Percentiles rank a stretch among this genome's conserved stretches.
Conservation (phyloP, 1,140 invertebrate species). For the Drosophila aff. region DNA sequence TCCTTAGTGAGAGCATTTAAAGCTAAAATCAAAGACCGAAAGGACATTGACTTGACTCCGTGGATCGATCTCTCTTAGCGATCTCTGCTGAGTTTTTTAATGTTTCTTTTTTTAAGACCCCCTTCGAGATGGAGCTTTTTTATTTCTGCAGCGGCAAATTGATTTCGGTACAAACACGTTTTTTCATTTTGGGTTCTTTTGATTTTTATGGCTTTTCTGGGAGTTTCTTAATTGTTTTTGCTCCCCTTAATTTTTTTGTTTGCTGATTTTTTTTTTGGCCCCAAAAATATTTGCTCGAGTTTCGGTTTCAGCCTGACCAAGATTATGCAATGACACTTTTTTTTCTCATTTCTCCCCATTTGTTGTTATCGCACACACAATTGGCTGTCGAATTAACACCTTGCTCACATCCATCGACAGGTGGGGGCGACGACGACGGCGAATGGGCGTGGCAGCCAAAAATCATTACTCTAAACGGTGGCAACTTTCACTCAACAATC, state of each 20-base stretch:
- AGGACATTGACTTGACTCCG: slow-evolving; percentile 67
- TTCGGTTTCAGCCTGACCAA: slow-evolving; percentile 29
- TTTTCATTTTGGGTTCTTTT: slow-evolving; percentile 38
- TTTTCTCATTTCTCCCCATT: slow-evolving; percentile 1
- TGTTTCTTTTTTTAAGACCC: slow-evolving; percentile 28
- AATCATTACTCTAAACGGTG: slow-evolving; percentile 60
- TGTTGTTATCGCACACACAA: slow-evolving; percentile 54
- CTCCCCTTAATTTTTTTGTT: neutral
- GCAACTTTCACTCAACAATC: slow-evolving; percentile 79
- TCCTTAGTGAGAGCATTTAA: slow-evolving; percentile 4
- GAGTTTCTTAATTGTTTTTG: slow-evolving; percentile 42
- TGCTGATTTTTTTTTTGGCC: slow-evolving; percentile 7
- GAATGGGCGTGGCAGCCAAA: slow-evolving; percentile 63
- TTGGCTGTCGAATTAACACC: slow-evolving; percentile 75
- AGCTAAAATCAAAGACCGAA: slow-evolving; percentile 36
- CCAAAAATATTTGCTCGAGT: slow-evolving; percentile 49
- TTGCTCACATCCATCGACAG: slow-evolving; percentile 69
- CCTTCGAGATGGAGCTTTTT: slow-evolving; percentile 9
- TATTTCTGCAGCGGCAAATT: slow-evolving; percentile 57
- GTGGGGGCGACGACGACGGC: slow-evolving; percentile 41
- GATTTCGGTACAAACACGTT: slow-evolving; percentile 67
- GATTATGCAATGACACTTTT: slow-evolving; percentile 46
- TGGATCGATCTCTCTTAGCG: slow-evolving; percentile 18
- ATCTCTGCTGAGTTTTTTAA: slow-evolving; percentile 5
- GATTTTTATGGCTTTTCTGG: slow-evolving; percentile 49